A percentile compares a stretch with the other conserved stretches of the same genome.
These are phyloP conservation scores for Ptychoptera albimana DNA, from an alignment of 2,888 invertebrate species.

Conservation along the genomic window DNA sequence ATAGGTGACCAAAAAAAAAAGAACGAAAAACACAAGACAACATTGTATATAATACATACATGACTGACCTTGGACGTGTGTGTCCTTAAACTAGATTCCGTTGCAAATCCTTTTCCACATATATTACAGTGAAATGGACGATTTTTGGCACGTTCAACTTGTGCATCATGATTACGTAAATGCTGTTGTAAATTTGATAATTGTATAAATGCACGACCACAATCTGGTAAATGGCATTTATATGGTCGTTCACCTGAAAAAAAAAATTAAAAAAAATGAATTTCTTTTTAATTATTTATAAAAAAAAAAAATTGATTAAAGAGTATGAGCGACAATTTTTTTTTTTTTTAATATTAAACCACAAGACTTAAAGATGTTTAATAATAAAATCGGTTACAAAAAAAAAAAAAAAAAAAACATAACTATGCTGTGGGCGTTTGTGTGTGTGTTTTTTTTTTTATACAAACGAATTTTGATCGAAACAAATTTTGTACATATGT, in stretches of 20 bases:
- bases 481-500: too few relatives aligned
- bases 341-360: too few relatives aligned
- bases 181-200: constrained; percentile 93
- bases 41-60: constrained; percentile 15
- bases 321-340: too few relatives aligned
- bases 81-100: constrained; percentile 86
- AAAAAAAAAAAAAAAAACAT: too few relatives aligned
- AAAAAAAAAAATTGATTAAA: too few relatives aligned
- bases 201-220: constrained; percentile 92
- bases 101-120: constrained; percentile 92
- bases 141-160: constrained; percentile 87
- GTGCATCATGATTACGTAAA: constrained; percentile 88
- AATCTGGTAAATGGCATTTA: constrained; percentile 90
- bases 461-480: too few relatives aligned
- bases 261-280: constrained; percentile 30
- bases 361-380: too few relatives aligned
- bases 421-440: too few relatives aligned
- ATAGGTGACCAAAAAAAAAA: too few relatives aligned
- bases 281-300: constrained; percentile 13
- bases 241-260: constrained; percentile 87
- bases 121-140: constrained; percentile 91
- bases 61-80: constrained; percentile 93
- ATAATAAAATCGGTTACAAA: too few relatives aligned
- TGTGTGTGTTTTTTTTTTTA: too few relatives aligned
- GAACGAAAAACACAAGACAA: too few relatives aligned